phyloP scores from a whole-genome alignment of 23 tunicate genomes.

The Pegea sp. region DNA sequence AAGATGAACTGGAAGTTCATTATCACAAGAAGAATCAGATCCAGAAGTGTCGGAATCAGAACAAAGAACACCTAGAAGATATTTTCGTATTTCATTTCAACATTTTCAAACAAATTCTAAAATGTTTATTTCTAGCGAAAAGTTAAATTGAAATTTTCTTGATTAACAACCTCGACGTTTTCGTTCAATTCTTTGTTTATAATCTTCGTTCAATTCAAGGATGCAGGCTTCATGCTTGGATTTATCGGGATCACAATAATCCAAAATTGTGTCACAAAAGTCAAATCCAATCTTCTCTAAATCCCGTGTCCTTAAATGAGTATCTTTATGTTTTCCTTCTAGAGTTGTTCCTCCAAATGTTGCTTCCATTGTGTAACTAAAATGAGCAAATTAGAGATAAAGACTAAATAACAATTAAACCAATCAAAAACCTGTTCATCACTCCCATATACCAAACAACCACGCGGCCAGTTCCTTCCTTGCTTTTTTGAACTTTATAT shows the following conservation, averaged over 20 bases:
- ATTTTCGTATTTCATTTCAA: background rate
- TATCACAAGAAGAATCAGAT: constrained; percentile 80
- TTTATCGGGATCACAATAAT: constrained; percentile 81
- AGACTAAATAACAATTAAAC: background rate
- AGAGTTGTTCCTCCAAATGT: constrained; percentile 84
- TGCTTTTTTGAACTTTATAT: constrained; percentile 86
- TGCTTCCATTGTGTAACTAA: constrained; percentile 89
- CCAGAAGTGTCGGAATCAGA: constrained; percentile 88
- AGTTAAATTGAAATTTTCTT: background rate
- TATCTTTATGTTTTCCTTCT: constrained; percentile 40
- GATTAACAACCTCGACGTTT: background rate
- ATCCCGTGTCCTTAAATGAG: constrained; percentile 62
- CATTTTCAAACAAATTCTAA: background rate
- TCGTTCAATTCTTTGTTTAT: constrained; percentile 3
- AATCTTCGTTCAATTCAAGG: constrained; percentile 51
- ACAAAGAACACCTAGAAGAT: background rate
- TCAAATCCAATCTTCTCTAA: constrained; percentile 65
- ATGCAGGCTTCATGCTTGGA: constrained; percentile 56
- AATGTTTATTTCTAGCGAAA: background rate
- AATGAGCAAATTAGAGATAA: background rate
- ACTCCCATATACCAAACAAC: constrained; percentile 86
- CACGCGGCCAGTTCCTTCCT: constrained; percentile 93
- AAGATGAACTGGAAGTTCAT: constrained; percentile 82
- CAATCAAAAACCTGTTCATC: constrained; percentile 50
- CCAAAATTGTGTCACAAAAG: constrained; percentile 83